phyloP scores from a whole-genome alignment of 1,140 invertebrate species.

The Lanistes nyassanus region DNA sequence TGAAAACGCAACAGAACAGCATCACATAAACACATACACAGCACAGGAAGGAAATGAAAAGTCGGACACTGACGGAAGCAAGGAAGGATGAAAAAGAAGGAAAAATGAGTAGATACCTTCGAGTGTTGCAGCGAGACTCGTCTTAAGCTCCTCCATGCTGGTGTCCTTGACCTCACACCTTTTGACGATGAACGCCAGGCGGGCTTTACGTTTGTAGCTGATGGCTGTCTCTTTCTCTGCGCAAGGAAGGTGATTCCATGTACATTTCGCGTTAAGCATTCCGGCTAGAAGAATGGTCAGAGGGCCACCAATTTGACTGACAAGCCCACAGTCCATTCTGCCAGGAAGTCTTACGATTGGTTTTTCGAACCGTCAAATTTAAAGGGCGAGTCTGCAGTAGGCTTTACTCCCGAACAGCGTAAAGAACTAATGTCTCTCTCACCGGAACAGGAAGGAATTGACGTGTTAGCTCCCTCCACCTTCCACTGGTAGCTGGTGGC shows the following conservation, averaged over 20 bases:
- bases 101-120: neutral
- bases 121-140: constrained; percentile 26
- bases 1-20: constrained; percentile 6
- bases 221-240: constrained; percentile 38
- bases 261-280: too few relatives aligned
- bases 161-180: constrained; percentile 37
- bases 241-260: too few relatives aligned
- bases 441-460: constrained; percentile 63
- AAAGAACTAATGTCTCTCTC: neutral
- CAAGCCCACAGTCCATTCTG: too few relatives aligned
- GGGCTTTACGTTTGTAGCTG: constrained; percentile 35
- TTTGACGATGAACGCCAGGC: constrained; percentile 35
- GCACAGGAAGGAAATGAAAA: neutral
- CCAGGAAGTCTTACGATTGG: too few relatives aligned
- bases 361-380: too few relatives aligned
- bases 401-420: neutral
- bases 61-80: neutral
- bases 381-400: neutral
- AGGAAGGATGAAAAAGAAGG: neutral
- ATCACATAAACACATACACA: neutral
- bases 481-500: constrained; percentile 55
- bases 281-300: too few relatives aligned
- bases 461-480: constrained; percentile 37
- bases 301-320: too few relatives aligned
- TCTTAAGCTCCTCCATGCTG: constrained; percentile 30